phyloP scores from a whole-genome alignment of 2,113 vertebrate species.

The human region DNA sequence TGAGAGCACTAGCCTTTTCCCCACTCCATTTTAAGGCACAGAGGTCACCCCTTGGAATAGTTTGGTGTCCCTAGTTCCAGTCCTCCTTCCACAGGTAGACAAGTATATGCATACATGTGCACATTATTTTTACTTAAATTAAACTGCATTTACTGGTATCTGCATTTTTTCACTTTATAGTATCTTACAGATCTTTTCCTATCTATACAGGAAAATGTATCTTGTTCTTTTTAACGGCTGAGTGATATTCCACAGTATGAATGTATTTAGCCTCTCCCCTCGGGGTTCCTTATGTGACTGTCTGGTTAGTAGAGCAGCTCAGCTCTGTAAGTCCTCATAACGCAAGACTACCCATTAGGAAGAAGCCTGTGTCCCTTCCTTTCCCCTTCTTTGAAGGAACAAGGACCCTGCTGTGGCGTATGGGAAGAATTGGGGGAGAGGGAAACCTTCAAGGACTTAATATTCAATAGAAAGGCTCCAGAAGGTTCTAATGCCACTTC shows the following conservation, averaged over 20 bases:
- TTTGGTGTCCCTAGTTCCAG: neutral
- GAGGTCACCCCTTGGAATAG: no score
- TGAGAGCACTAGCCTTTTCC: neutral
- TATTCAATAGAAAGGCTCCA: neutral
- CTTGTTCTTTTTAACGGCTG: neutral
- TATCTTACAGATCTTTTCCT: neutral
- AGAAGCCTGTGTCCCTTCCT: neutral
- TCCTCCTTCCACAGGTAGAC: neutral
- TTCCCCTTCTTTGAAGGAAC: neutral
- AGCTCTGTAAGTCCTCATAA: neutral
- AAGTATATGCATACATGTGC: fast-evolving
- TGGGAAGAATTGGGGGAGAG: neutral
- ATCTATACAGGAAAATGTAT: neutral
- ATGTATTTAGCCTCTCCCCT: neutral
- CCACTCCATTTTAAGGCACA: neutral
- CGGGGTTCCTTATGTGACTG: neutral
- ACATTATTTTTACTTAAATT: neutral
- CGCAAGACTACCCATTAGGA: neutral
- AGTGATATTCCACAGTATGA: neutral
- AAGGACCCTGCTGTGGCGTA: neutral
- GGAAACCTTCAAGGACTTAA: neutral
- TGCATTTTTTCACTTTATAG: neutral
- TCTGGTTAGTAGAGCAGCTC: neutral
- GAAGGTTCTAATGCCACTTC: neutral
- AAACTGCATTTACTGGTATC: neutral